Conservation (phyloP, 2,888 invertebrate species). For the Coenonympha glycerion region DNA sequence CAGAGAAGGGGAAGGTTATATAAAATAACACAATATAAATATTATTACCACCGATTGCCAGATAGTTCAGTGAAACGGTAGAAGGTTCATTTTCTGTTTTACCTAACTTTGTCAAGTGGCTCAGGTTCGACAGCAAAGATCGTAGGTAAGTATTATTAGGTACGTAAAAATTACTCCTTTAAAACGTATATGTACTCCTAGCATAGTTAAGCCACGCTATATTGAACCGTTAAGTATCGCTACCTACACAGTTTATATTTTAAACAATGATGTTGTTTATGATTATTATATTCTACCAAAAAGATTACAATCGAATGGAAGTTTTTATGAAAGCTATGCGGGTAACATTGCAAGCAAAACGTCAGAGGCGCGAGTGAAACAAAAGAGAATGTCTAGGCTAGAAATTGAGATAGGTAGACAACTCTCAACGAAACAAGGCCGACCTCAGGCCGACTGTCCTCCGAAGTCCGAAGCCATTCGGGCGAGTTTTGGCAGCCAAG, state of each 20-base stretch:
- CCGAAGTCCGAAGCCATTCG: conserved; percentile 27
- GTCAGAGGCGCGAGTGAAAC: conserved; percentile 53
- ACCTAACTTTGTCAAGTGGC: no score
- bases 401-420: conserved; percentile 57
- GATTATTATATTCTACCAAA: neutral
- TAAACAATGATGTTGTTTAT: no score
- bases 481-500: conserved; percentile 34
- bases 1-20: no score
- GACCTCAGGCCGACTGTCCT: neutral
- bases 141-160: no score
- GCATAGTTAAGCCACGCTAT: neutral
- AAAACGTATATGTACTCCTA: no score
- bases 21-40: no score
- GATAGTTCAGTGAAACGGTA: no score
- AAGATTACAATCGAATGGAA: neutral
- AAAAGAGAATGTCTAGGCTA: conserved; percentile 36
- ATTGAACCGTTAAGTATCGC: neutral
- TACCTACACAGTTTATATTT: no score
- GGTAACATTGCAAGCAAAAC: conserved; percentile 45
- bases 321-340: conserved; percentile 1
- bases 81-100: no score
- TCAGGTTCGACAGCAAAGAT: no score
- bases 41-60: no score
- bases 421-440: conserved; percentile 31
- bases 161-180: no score